Percentiles rank a stretch among this genome's conserved stretches.
These are phyloP conservation scores for Philhelius pedissequus DNA, from an alignment of 2,888 invertebrate species.

Conservation along the genomic window DNA sequence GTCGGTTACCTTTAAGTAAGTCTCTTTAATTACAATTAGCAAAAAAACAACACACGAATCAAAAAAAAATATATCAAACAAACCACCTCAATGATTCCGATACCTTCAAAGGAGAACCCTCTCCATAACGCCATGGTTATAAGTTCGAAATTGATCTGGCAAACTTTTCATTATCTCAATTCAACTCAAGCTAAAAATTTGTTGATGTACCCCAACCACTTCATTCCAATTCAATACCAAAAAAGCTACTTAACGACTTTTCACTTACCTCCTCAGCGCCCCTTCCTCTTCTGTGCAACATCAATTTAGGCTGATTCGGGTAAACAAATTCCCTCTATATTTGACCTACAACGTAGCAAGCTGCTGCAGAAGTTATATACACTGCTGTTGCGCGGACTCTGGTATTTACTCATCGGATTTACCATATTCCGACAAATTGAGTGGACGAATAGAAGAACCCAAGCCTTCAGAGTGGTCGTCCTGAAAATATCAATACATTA, in stretches of 20 bases:
- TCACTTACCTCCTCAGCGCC: neutral
- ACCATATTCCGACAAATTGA: conserved; percentile 68
- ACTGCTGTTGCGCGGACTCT: neutral
- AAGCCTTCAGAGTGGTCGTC: conserved; percentile 20
- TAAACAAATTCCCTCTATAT: conserved; percentile 57
- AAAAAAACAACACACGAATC: neutral
- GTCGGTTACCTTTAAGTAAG: too few species aligned
- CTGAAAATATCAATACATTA: conserved; percentile 49
- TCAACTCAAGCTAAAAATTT: conserved; percentile 64
- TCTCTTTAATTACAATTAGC: neutral
- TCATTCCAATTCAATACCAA: conserved; percentile 63
- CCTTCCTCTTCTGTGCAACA: neutral
- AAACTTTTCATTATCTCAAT: conserved; percentile 54
- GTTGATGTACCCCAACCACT: conserved; percentile 58
- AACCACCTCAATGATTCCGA: neutral
- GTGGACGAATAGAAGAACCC: conserved; percentile 43
- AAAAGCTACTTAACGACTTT: conserved; percentile 56
- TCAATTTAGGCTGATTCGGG: conserved; percentile 27
- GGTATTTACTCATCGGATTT: conserved; percentile 59
- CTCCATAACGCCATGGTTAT: conserved; percentile 19
- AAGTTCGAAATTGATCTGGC: conserved; percentile 43
- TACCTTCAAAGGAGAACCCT: neutral
- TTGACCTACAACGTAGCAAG: conserved; percentile 64
- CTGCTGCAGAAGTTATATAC: conserved; percentile 67
- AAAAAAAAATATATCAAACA: neutral